Conservation (phyloP, 2,113 vertebrate species). For the Hyaena hyaena region DNA sequence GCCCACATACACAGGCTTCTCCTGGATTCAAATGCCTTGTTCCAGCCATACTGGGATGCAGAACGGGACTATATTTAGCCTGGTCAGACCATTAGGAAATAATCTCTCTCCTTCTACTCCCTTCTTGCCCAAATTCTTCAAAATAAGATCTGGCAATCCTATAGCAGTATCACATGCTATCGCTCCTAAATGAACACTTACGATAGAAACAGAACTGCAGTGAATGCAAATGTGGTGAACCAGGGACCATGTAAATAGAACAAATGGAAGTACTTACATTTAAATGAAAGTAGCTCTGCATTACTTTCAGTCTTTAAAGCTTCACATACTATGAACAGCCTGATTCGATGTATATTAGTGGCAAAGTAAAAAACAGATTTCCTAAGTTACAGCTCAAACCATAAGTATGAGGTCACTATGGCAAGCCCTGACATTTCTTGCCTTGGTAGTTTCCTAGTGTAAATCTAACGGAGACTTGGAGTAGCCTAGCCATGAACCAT, state of each 20-base stretch:
- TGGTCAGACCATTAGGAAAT: not conserved
- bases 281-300: not conserved
- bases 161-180: not conserved
- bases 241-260: not conserved
- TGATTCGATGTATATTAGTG: not conserved
- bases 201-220: not conserved
- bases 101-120: not conserved
- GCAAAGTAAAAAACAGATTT: not conserved
- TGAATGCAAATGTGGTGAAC: constrained; percentile 6
- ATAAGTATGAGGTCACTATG: not conserved
- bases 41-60: not conserved
- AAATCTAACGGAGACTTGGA: not conserved
- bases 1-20: not conserved
- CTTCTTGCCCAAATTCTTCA: constrained; percentile 43
- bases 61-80: not conserved
- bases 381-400: not conserved
- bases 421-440: not conserved
- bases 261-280: not conserved
- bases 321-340: not conserved
- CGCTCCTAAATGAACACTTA: constrained; percentile 57
- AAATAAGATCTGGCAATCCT: constrained; percentile 39
- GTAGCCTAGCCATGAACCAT: not conserved
- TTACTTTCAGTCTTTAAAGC: not conserved
- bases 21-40: not conserved
- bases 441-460: not conserved